Percentiles rank a stretch among this genome's conserved stretches.
Evolutionary conservation across 2,888 invertebrate species (phyloP).

Genomic region (Ectobius pallidus): DNA sequence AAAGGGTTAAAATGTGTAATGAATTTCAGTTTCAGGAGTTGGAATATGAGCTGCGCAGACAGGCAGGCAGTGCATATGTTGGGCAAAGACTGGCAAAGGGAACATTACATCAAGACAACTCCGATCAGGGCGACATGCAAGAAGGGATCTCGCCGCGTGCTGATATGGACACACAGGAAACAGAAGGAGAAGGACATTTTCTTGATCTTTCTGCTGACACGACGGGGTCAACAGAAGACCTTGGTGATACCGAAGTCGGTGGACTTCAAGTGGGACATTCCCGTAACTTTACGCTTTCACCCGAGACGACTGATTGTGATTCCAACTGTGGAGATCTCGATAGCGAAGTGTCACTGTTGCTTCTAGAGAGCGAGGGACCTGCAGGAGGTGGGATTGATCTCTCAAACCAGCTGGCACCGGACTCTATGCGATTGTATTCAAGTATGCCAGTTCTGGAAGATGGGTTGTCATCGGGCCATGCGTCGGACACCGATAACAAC

Average conservation of each 20-base stretch:
- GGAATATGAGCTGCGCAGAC: slow-evolving; percentile 78
- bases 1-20: background rate
- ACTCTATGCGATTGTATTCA: slow-evolving; percentile 70
- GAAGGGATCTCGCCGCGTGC: background rate
- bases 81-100: slow-evolving; percentile 73
- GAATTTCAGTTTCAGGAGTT: slow-evolving; percentile 58
- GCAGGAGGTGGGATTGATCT: slow-evolving; percentile 57
- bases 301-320: slow-evolving; percentile 92
- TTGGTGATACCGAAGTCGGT: slow-evolving; percentile 67
- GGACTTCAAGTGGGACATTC: slow-evolving; percentile 69
- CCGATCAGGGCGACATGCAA: background rate
- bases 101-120: slow-evolving; percentile 49
- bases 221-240: slow-evolving; percentile 67
- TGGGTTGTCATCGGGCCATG: slow-evolving; percentile 92
- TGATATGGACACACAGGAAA: slow-evolving; percentile 49
- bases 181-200: slow-evolving; percentile 45
- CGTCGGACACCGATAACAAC: slow-evolving; percentile 90
- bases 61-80: slow-evolving; percentile 77
- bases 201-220: slow-evolving; percentile 65
- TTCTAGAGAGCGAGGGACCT: slow-evolving; percentile 63
- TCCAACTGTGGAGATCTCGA: slow-evolving; percentile 86
- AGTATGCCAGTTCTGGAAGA: slow-evolving; percentile 93
- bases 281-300: slow-evolving; percentile 86
- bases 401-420: slow-evolving; percentile 53
- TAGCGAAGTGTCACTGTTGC: slow-evolving; percentile 80